These are phyloP conservation scores for Phenganax stokvisi DNA, from an alignment of 92 coral and sea anemone species.

Conservation along the genomic window DNA sequence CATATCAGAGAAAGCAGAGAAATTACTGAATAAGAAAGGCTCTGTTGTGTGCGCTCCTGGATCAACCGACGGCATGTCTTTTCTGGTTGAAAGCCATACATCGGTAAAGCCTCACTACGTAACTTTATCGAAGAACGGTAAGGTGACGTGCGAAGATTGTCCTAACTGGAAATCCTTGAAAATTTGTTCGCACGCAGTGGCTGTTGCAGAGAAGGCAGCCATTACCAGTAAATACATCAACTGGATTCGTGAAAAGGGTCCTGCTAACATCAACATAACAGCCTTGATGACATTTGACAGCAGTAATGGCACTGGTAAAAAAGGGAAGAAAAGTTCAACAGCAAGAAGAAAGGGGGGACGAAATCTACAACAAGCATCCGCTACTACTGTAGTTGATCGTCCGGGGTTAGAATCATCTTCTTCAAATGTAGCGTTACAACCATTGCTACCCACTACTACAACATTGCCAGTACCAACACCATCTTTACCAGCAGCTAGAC, in stretches of 20 bases:
- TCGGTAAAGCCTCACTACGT: slow-evolving; percentile 20
- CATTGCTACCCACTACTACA: no score
- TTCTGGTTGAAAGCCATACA: slow-evolving; percentile 21
- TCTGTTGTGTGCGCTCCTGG: slow-evolving; percentile 17
- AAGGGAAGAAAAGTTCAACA: neutral
- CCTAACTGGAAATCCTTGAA: slow-evolving; percentile 15
- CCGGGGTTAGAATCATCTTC: no score
- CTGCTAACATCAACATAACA: slow-evolving; percentile 13
- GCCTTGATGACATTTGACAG: slow-evolving; percentile 21
- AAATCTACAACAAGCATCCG: neutral
- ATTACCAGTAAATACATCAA: neutral
- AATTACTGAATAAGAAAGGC: slow-evolving; percentile 5
- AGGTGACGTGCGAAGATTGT: slow-evolving; percentile 22
- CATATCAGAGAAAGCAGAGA: slow-evolving; percentile 6
- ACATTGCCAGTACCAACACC: no score
- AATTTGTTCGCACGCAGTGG: slow-evolving; percentile 21
- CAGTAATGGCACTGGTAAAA: slow-evolving; percentile 18
- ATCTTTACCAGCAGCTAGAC: no score
- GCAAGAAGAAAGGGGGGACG: slow-evolving; percentile 8
- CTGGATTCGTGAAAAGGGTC: slow-evolving; percentile 17
- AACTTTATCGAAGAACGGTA: slow-evolving; percentile 3
- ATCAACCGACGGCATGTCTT: neutral
- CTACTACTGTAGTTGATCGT: no score
- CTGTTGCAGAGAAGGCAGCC: slow-evolving; percentile 15
- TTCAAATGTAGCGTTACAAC: no score